Percentiles rank a stretch among this genome's conserved stretches.
Conservation (phyloP, 2,888 invertebrate species). For the Netelia virgata region DNA sequence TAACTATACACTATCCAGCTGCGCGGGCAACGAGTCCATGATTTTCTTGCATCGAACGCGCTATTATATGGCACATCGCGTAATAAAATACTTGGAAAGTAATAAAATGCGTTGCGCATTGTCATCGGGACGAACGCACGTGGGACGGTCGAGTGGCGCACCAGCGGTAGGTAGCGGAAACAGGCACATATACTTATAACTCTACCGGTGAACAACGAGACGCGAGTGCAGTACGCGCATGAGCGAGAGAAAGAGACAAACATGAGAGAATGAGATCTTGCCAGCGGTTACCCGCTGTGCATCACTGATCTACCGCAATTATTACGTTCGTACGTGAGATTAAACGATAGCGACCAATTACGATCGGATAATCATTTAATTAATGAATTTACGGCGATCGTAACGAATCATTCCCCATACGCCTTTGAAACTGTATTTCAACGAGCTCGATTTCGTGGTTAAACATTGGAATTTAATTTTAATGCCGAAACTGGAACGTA, state of each 20-base stretch:
- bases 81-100: slow-evolving; percentile 62
- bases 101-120: slow-evolving; percentile 56
- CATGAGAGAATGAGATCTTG: slow-evolving; percentile 25
- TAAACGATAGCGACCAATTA: slow-evolving; percentile 53
- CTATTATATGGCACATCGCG: slow-evolving; percentile 52
- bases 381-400: neutral
- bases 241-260: neutral
- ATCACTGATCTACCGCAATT: slow-evolving; percentile 70
- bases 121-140: slow-evolving; percentile 65
- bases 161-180: neutral
- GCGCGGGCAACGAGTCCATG: slow-evolving; percentile 11
- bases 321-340: slow-evolving; percentile 45
- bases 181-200: neutral
- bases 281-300: slow-evolving; percentile 59
- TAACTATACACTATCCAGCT: neutral
- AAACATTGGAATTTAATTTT: no score
- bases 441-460: no score
- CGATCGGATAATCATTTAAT: slow-evolving; percentile 48
- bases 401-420: no score
- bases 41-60: slow-evolving; percentile 29
- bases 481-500: no score
- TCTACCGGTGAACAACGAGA: neutral
- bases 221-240: neutral
- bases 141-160: slow-evolving; percentile 51
- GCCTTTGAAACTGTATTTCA: no score